Conservation (phyloP, 2,888 invertebrate species). For the Cataglyphis altisquamis region DNA sequence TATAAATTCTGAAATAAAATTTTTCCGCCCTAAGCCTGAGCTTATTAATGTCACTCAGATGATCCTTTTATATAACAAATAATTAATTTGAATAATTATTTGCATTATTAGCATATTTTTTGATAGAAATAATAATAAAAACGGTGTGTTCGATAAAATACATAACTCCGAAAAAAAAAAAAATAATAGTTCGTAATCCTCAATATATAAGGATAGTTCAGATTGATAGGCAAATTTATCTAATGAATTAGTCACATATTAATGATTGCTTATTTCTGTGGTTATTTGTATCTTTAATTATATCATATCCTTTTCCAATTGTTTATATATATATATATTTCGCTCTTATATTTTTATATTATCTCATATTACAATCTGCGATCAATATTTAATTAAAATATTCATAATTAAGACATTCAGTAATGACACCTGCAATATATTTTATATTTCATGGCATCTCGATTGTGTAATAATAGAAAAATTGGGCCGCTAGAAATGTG, state of each 20-base stretch:
- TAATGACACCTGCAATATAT: not conserved
- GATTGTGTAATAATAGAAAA: conserved; percentile 1
- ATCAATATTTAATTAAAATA: not conserved
- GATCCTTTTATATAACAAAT: not conserved
- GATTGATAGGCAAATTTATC: not conserved
- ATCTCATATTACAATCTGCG: not conserved
- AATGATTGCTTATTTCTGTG: not conserved
- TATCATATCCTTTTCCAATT: not conserved
- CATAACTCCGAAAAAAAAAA: not conserved
- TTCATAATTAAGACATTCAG: not conserved
- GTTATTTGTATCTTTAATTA: not conserved
- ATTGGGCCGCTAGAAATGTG: not conserved
- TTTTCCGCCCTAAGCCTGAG: not conserved
- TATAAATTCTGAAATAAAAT: not conserved
- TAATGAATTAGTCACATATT: not conserved
- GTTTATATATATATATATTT: not conserved
- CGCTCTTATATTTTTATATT: not conserved
- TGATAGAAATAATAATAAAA: not conserved
- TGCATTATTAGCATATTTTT: not conserved
- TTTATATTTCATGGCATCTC: not conserved
- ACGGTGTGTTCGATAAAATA: not conserved
- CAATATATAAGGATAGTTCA: not conserved
- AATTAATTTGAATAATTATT: not conserved
- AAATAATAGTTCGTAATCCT: not conserved
- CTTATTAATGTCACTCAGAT: not conserved